Evolutionary conservation across 2,113 vertebrate genomes (phyloP), one percentile per base, ranked within the genome.

Genomic region (Rhagologus leucostigma): DNA sequence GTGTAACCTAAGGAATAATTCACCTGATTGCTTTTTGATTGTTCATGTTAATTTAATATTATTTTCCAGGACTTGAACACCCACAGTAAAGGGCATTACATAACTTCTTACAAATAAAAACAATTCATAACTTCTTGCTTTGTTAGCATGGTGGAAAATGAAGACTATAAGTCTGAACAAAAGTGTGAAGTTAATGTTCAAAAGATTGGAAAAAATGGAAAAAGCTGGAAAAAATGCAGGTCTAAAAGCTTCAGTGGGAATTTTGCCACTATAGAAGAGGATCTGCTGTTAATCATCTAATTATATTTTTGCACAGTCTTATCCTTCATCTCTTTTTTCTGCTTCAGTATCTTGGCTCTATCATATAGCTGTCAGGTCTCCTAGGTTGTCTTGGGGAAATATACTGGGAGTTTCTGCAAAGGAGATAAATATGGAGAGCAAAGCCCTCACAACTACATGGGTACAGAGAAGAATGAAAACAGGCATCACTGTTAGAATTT

Each of bases 81-180:
- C 7, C 8, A 52, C 12, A 67, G 22, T 60, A 80, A 12, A 63
- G 13, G 24, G 23, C 3, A 42, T 59, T 87, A 35, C 8, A 30
- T 37, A 69, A 59, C 11, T 77, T 74, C 5, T 70, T 74, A 57
- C 5, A 79, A 56, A 83, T 24, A 49, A 88, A 70, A 65, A 8
- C 4, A 3, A 46, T 70, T 59, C 3, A 26, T 47, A 10, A 60
- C 68, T 70, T 73, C 35, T 39, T 70, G 39, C 9, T 47, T 41
- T 47, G 6, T 50, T 89, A 67, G 15, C 30, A 35, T 27, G 3
- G 4, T 63, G 24, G 3, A 1, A 12, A 82, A 59, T 0, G 0
- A 82, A 22, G 29, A 30, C 8, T 73, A 0, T 65, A 53, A 30
- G 7, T 62, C 46, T 67, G 18, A 69, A 42, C 2, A 29, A 37